Base-by-base conservation (phyloP, 1,140 invertebrate species). In the Diploscapter pachys region DNA sequence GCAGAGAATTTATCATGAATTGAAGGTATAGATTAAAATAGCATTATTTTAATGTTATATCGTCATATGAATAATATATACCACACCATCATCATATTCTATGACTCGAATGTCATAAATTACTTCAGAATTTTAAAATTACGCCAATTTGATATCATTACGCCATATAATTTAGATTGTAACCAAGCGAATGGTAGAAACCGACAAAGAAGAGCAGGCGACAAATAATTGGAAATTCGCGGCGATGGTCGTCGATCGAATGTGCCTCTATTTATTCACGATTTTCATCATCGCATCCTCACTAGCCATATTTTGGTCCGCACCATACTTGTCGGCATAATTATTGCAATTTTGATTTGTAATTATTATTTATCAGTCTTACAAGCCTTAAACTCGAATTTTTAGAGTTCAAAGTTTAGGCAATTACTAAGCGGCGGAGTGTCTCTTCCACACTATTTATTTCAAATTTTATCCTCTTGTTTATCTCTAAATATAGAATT, bases 221-320 rank as follows among this genome's bases (percentile, higher is more conserved):
- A 82, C 85, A 6, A 85, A 84, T 72, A 87, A 89, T 64, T 89
- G 88, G 88, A 87, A 88, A 77, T 89, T 88, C 78, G 87, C 87
- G 5, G 88, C 88, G 5, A 88, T 88, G 85, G 75, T 89, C 4
- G 86, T 89, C 49, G 88, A 89, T 77, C 75, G 88, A 13, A 77
- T 88, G 8, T 88, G 88, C 79, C 80, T 89, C 9, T 86, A 86
- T 77, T 79, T 88, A 52, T 89, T 89, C 78, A 81, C 86, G 6
- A 76, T 86, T 6, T 86, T 88, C 59, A 87, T 88, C 4, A 50
- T 87, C 6, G 82, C 83, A 49, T 87, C 88, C 0, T 87, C 88
- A 2, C 72, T 85, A 56, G 83, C 80, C 52, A 85, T 86, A 9
- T 72, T 85, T 52, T 70, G 79, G 61, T 82, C 84, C n/a, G 83